Evolutionary conservation across 2,113 vertebrate genomes (phyloP).

Genomic region (Phalacrocorax brasilianus): DNA sequence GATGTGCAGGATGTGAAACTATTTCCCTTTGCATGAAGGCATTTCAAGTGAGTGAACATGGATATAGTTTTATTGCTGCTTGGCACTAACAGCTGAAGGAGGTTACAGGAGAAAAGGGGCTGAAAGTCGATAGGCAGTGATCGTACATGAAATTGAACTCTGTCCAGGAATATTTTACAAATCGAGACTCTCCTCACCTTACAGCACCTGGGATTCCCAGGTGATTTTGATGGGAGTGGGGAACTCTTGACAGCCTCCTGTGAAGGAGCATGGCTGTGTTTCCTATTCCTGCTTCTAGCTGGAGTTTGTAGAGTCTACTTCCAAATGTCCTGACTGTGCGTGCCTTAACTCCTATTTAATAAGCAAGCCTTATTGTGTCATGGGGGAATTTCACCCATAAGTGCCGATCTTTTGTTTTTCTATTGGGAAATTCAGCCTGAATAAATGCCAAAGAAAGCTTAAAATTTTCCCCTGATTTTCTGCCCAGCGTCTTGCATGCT

Average conservation of each 20-base stretch:
- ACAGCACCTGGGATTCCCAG: neutral
- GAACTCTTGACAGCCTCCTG: neutral
- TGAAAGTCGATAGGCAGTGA: neutral
- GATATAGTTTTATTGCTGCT: neutral
- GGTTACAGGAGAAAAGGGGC: neutral
- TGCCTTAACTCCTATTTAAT: neutral
- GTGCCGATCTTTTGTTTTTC: conserved; percentile 1
- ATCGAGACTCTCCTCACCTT: neutral
- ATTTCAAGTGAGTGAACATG: neutral
- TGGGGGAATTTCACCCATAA: conserved; percentile 26
- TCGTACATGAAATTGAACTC: neutral
- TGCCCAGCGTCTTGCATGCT: neutral
- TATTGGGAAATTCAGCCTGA: conserved; percentile 3
- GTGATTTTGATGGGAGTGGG: neutral
- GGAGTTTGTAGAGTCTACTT: neutral
- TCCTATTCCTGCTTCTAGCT: neutral
- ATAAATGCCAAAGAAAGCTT: conserved; percentile 13
- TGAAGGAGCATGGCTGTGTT: neutral
- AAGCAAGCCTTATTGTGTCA: neutral
- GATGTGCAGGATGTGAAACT: neutral
- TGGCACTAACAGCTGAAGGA: neutral
- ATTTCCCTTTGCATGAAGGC: neutral
- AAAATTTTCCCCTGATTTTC: conserved; percentile 1
- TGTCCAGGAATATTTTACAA: neutral
- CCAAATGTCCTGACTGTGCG: neutral